phyloP scores from a whole-genome alignment of 2,113 vertebrate species.

The Eubucco bourcierii region DNA sequence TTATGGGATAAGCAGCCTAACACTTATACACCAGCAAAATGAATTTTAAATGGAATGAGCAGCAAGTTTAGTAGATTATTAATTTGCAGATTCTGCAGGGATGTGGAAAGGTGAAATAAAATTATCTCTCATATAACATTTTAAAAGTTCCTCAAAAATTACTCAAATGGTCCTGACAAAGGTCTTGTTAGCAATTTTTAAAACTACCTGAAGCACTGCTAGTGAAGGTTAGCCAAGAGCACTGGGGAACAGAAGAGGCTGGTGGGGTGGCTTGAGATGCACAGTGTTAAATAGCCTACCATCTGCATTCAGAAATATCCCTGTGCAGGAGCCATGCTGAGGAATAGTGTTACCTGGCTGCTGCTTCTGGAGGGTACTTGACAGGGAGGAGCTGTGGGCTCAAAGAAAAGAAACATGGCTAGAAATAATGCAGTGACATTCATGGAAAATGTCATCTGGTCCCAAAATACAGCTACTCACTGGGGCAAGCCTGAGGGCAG shows the following conservation, averaged over 20 bases:
- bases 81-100: neutral
- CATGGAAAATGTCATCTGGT: neutral
- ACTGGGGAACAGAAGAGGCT: neutral
- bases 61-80: neutral
- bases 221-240: neutral
- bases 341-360: neutral
- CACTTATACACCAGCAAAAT: neutral
- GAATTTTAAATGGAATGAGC: neutral
- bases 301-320: neutral
- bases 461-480: neutral
- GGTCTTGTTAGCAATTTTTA: neutral
- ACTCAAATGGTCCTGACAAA: neutral
- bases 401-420: neutral
- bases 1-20: neutral
- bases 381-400: neutral
- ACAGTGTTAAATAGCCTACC: neutral
- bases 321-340: neutral
- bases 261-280: rapidly evolving
- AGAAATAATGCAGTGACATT: neutral
- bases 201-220: neutral
- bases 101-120: neutral
- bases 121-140: neutral
- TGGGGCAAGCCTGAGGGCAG: neutral
- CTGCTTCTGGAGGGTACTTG: neutral
- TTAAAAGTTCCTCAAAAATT: neutral